A percentile compares a stretch with the other conserved stretches of the same genome.
Conservation (phyloP, 2,888 invertebrate genomes). For the Coleophora deauratella region DNA sequence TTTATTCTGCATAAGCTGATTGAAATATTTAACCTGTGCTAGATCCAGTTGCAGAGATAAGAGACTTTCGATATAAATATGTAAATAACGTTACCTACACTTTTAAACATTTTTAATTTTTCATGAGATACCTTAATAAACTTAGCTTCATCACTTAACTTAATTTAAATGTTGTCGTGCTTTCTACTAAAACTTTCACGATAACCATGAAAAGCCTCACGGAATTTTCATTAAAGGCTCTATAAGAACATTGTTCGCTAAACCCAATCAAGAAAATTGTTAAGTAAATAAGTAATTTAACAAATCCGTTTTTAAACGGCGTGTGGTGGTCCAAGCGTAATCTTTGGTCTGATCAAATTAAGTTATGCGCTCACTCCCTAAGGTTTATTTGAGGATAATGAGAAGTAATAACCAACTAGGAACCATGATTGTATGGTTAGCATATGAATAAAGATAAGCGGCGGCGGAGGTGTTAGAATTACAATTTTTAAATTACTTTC, state of each 20-base stretch:
- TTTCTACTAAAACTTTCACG: not conserved
- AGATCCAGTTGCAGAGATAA: too few species aligned
- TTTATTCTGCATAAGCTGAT: too few species aligned
- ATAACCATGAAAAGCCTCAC: not conserved
- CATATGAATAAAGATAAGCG: constrained; percentile 28
- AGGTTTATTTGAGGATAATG: constrained; percentile 52
- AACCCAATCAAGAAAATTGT: constrained; percentile 16
- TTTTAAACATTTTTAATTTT: too few species aligned
- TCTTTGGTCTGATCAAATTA: constrained; percentile 55
- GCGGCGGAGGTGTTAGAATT: not conserved
- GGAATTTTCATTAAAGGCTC: constrained; percentile 1
- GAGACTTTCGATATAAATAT: too few species aligned
- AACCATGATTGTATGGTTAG: constrained; percentile 33
- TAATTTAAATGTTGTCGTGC: not conserved
- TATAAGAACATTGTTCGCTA: constrained; percentile 21
- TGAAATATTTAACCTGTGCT: too few species aligned
- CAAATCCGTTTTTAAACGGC: constrained; percentile 51
- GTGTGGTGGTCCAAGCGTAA: constrained; percentile 29
- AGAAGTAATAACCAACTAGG: constrained; percentile 43
- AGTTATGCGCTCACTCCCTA: constrained; percentile 37
- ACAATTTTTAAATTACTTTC: not conserved
- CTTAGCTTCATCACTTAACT: not conserved
- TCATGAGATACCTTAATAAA: too few species aligned
- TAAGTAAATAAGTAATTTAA: constrained; percentile 56
- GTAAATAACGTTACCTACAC: too few species aligned